phyloP scores from a whole-genome alignment of 2,888 invertebrate genomes.

The Noctua janthina region DNA sequence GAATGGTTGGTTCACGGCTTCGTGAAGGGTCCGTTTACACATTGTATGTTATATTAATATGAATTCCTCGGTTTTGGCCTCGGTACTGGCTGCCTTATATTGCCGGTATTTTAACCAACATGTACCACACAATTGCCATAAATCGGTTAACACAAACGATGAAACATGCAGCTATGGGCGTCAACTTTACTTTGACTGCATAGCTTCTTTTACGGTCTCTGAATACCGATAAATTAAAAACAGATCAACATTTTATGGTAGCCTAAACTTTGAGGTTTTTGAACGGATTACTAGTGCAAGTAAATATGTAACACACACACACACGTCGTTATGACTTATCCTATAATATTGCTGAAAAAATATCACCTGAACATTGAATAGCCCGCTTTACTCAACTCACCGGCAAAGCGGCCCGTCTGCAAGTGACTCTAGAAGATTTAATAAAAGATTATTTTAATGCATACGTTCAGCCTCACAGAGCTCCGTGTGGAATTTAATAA shows the following conservation, averaged over 20 bases:
- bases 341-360: too few species aligned
- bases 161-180: neutral
- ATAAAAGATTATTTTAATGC: constrained; percentile 73
- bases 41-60: too few species aligned
- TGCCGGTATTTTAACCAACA: neutral
- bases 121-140: neutral
- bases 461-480: constrained; percentile 40
- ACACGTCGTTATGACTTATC: too few species aligned
- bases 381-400: constrained; percentile 50
- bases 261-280: too few species aligned
- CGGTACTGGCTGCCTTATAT: too few species aligned
- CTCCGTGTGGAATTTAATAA: constrained; percentile 38
- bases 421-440: constrained; percentile 75
- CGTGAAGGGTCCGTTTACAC: too few species aligned
- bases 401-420: constrained; percentile 61
- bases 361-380: constrained; percentile 47
- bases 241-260: too few species aligned
- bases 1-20: too few species aligned
- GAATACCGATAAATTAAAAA: neutral
- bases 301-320: too few species aligned
- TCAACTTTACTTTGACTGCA: neutral
- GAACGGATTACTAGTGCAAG: too few species aligned
- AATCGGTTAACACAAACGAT: neutral
- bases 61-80: too few species aligned
- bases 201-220: neutral